These are phyloP conservation scores for Tragulus kanchil DNA, from an alignment of 2,113 vertebrate genomes.

Conservation along the genomic window DNA sequence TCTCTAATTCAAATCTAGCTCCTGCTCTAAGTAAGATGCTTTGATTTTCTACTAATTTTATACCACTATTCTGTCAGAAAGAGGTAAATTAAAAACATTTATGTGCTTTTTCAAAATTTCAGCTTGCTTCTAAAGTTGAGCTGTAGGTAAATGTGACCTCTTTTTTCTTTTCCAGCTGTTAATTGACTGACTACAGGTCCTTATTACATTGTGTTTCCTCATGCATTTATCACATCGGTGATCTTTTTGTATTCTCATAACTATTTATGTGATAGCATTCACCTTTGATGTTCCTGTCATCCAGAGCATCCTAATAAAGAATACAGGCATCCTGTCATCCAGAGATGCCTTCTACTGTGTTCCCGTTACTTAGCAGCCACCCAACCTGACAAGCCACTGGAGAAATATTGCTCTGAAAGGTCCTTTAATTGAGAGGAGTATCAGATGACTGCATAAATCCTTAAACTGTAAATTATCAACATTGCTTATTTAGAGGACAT, in stretches of 20 bases:
- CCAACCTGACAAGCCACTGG: not conserved
- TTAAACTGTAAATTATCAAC: not conserved
- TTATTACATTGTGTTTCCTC: not conserved
- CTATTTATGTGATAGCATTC: not conserved
- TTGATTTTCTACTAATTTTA: not conserved
- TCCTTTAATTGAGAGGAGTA: not conserved
- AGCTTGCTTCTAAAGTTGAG: not conserved
- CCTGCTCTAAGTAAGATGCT: not conserved
- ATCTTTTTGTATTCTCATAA: conserved; percentile 10
- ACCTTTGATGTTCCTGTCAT: not conserved
- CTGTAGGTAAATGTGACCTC: not conserved
- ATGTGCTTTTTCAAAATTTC: not conserved
- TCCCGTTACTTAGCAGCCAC: not conserved
- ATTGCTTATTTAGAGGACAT: not conserved
- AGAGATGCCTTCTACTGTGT: not conserved
- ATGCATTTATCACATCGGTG: not conserved
- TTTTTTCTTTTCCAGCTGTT: conserved; percentile 26
- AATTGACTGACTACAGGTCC: not conserved
- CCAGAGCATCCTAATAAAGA: not conserved
- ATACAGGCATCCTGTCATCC: not conserved
- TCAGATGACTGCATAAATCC: not conserved
- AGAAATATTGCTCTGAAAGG: not conserved
- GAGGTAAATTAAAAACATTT: not conserved
- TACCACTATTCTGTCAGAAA: not conserved
- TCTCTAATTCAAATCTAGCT: not conserved